These are phyloP conservation scores for Fregetta grallaria DNA, from an alignment of 2,113 vertebrate genomes.

Conservation along the genomic window DNA sequence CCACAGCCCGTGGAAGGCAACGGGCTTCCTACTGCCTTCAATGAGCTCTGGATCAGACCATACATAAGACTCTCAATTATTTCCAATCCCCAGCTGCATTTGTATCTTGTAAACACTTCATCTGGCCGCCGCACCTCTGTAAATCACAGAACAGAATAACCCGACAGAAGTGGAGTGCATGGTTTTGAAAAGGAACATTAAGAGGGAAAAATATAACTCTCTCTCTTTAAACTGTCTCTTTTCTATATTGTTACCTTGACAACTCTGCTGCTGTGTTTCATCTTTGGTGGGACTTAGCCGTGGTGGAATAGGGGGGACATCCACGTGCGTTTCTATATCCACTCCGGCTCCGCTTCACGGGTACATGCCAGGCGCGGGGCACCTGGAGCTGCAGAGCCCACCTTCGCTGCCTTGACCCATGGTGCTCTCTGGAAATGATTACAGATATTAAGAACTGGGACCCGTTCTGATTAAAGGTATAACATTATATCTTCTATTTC, in stretches of 20 bases:
- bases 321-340: slow-evolving; percentile 12
- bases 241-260: slow-evolving; percentile 73
- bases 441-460: slow-evolving; percentile 47
- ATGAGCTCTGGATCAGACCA: background rate
- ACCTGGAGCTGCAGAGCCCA: background rate
- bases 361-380: background rate
- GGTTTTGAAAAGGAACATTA: slow-evolving; percentile 13
- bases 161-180: background rate
- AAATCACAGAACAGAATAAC: slow-evolving; percentile 3
- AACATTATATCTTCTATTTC: slow-evolving; percentile 19
- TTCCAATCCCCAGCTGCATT: background rate
- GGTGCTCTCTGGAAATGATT: slow-evolving; percentile 46
- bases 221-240: slow-evolving; percentile 68
- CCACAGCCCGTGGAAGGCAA: background rate
- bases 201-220: slow-evolving; percentile 29
- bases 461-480: slow-evolving; percentile 34
- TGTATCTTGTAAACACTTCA: background rate
- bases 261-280: slow-evolving; percentile 64
- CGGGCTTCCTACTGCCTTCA: background rate
- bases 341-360: background rate
- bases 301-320: slow-evolving; percentile 39
- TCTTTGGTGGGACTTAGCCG: slow-evolving; percentile 26
- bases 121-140: background rate
- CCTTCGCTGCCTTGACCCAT: background rate
- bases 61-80: background rate